Evolutionary conservation across 2,797 vertebrate genomes (phyloP).

Genomic region (Sebastes matsubarae): DNA sequence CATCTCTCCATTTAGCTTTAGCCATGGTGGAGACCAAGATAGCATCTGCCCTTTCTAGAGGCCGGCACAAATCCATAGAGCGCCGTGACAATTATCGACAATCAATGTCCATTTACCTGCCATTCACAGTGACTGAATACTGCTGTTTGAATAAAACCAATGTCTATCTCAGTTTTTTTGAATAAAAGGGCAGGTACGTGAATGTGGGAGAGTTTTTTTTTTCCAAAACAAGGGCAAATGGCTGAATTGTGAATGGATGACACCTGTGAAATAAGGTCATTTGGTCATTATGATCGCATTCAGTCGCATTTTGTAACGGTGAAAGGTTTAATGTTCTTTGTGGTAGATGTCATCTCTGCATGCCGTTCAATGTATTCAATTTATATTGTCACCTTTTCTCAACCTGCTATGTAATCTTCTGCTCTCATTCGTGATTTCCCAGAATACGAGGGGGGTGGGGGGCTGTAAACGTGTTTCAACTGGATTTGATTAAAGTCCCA

Average conservation of each 20-base stretch:
- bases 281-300: background rate
- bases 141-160: constrained; percentile 44
- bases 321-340: background rate
- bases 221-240: constrained; percentile 36
- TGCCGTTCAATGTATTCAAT: background rate
- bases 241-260: background rate
- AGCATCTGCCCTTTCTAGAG: constrained; percentile 74
- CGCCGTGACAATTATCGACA: constrained; percentile 69
- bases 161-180: constrained; percentile 12
- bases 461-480: background rate
- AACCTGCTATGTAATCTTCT: background rate
- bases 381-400: background rate
- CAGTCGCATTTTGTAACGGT: background rate
- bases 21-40: constrained; percentile 56
- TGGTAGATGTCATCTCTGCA: background rate
- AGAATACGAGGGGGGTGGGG: background rate
- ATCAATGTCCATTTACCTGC: constrained; percentile 76
- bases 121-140: constrained; percentile 71
- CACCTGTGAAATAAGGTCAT: constrained; percentile 11
- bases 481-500: background rate
- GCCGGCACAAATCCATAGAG: constrained; percentile 60
- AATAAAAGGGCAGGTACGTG: constrained; percentile 22
- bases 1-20: constrained; percentile 60
- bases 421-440: background rate
- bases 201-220: background rate